phyloP scores from a whole-genome alignment of 2,888 invertebrate genomes.

The Drosophila setosimentum region DNA sequence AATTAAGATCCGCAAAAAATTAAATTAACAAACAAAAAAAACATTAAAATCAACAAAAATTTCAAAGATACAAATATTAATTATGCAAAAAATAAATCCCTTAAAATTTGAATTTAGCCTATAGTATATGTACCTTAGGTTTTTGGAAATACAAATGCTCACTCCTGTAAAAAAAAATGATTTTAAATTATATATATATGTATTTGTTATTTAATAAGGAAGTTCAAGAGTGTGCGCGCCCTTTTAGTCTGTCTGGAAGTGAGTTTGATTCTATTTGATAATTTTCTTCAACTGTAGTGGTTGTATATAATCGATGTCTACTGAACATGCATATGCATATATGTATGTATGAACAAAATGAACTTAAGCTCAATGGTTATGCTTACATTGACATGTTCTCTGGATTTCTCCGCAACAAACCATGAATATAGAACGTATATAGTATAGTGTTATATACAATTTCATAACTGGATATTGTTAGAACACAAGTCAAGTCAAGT shows the following conservation, averaged over 20 bases:
- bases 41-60: not conserved
- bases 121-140: no score
- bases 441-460: not conserved
- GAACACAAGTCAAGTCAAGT: not conserved
- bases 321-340: slow-evolving; percentile 21
- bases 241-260: slow-evolving; percentile 13
- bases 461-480: not conserved
- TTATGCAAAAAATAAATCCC: not conserved
- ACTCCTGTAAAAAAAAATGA: not conserved
- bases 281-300: not conserved
- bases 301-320: slow-evolving; percentile 40
- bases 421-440: not conserved
- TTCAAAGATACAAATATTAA: not conserved
- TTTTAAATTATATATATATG: not conserved
- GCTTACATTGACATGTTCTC: slow-evolving; percentile 45
- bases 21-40: not conserved
- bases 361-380: slow-evolving; percentile 41
- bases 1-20: not conserved
- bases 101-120: not conserved
- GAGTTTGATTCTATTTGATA: slow-evolving; percentile 6
- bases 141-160: slow-evolving; percentile 1
- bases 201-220: not conserved
- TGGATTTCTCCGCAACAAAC: slow-evolving; percentile 6
- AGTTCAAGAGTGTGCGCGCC: slow-evolving; percentile 19
- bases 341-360: slow-evolving; percentile 21